Evolutionary conservation across 1,140 invertebrate species (phyloP), one percentile per base, ranked within the genome.

Genomic region (Nephila pilipes): DNA sequence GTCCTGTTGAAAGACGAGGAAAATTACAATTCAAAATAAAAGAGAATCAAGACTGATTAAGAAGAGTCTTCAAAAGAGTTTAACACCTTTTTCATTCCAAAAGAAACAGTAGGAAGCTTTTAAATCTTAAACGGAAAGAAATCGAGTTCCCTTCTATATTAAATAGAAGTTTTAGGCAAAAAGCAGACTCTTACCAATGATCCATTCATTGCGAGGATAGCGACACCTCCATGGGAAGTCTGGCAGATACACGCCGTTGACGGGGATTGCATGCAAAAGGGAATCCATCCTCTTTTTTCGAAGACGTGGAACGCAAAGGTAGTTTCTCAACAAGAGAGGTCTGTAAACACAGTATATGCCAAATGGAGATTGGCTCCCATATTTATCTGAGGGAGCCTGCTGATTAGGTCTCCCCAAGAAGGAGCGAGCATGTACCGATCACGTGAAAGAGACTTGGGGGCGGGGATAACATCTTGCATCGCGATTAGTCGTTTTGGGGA

Each of bases 211-310:
- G 18, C 90, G 55, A 6, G 90, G 90, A 65, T 91, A 57, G 16
- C 80, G 90, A 91, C 90, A 91, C 20, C 29, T 92, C 90, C 90
- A 92, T 18, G 90, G 90, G 18, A 92, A 92, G 32, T 92, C 90
- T 1, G 81, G 81, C 14, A 92, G 32, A 63, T 81, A 81, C 29
- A 91, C 81, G 58, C 81, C 57, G 55, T 85, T 81, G n/a, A 92
- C 29, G 20, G 90, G 90, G 6, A 81, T 85, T 1, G 83, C 60
- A 54, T 60, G 90, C 46, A 92, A 25, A 36, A 92, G 55, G 22
- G 90, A 85, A n/a, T 81, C 83, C 90, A 92, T 92, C 38, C 60
- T 36, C 25, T 20, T 83, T 80, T n/a, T 29, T 20, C 36, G 55
- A 22, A 55, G 57, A 80, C 54, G 88, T 22, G 46, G 69, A 36